phyloP scores from a whole-genome alignment of 2,113 vertebrate genomes.

The Hyaena hyaena region DNA sequence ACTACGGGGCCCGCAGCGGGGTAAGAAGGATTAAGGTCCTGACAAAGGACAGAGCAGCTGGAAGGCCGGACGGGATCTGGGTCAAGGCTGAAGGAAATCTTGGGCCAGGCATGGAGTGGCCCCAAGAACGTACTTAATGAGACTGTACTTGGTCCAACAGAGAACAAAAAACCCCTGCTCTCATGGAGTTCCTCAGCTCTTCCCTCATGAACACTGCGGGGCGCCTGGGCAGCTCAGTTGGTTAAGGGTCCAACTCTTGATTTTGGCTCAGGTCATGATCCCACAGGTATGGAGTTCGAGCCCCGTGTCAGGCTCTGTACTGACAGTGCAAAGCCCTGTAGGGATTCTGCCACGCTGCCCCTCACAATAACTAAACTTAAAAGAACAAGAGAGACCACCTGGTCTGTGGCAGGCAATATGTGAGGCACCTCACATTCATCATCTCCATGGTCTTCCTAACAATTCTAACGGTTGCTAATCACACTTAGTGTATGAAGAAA shows the following conservation, averaged over 20 bases:
- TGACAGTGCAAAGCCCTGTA: too few relatives aligned
- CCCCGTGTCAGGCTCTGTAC: too few relatives aligned
- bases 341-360: too few relatives aligned
- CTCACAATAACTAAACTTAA: too few relatives aligned
- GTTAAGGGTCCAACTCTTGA: too few relatives aligned
- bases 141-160: background rate
- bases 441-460: background rate
- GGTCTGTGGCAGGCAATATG: accelerated
- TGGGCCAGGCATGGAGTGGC: background rate
- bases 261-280: too few relatives aligned
- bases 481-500: background rate
- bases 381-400: background rate
- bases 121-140: background rate
- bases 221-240: too few relatives aligned
- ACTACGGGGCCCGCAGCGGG: background rate
- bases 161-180: background rate
- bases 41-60: background rate
- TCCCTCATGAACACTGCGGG: background rate
- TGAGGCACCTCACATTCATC: background rate
- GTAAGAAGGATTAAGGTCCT: background rate
- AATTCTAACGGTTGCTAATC: background rate
- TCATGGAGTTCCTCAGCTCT: background rate
- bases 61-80: background rate
- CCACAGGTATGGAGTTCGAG: too few relatives aligned
- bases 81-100: background rate